Percentiles rank a stretch among this genome's conserved stretches.
These are phyloP conservation scores for Acropora tenuis DNA, from an alignment of 64 coral and sea anemone species.

Conservation along the genomic window DNA sequence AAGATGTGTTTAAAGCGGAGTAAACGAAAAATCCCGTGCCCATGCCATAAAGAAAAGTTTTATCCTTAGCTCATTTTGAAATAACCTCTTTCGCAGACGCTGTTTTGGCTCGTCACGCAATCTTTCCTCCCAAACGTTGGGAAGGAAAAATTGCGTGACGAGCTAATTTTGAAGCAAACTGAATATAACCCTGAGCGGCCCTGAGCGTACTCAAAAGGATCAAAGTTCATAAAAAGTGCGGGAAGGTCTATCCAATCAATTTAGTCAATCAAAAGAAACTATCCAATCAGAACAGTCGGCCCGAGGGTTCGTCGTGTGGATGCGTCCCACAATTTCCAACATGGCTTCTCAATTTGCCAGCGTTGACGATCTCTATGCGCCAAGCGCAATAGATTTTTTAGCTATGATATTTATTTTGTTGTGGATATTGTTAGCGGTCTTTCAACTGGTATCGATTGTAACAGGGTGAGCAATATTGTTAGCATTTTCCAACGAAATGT, in stretches of 20 bases:
- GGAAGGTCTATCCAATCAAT: slow-evolving; percentile 37
- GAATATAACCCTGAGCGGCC: no score
- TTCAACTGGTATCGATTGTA: slow-evolving; percentile 82
- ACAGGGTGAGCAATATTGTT: slow-evolving; percentile 71
- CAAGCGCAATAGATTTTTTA: slow-evolving; percentile 62
- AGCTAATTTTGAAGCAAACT: no score
- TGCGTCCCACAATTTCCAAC: slow-evolving; percentile 19
- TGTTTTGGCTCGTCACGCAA: no score
- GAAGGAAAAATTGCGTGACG: no score
- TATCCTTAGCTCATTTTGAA: no score
- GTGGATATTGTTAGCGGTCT: slow-evolving; percentile 76
- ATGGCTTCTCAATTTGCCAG: slow-evolving; percentile 65
- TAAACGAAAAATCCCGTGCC: no score
- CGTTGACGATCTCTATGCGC: slow-evolving; percentile 65
- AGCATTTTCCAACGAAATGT: neutral
- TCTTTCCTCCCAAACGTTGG: no score
- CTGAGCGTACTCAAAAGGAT: no score
- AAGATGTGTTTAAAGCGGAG: no score
- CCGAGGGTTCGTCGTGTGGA: neutral
- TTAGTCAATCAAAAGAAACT: neutral
- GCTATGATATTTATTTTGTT: slow-evolving; percentile 75
- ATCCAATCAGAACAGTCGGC: slow-evolving; percentile 19
- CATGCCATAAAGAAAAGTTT: no score
- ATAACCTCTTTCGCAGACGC: no score
- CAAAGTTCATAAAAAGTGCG: slow-evolving; percentile 10